Evolutionary conservation across 2,888 invertebrate genomes (phyloP).

Genomic region (Leptothorax acervorum): DNA sequence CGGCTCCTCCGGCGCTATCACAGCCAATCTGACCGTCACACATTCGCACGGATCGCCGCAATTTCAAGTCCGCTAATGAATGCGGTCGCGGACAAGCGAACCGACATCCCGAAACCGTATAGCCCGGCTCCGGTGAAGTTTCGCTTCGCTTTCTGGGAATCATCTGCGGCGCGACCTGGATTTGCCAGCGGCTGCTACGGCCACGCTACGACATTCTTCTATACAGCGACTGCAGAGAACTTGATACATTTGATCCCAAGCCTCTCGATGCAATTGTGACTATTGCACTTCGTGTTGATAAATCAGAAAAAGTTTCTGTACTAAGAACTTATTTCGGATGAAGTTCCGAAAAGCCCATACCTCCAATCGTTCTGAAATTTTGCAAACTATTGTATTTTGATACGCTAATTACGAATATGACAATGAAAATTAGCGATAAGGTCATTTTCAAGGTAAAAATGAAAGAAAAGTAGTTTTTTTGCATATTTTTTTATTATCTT

Average conservation of each 20-base stretch:
- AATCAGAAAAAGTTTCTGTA: not conserved
- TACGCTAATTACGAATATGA: no score
- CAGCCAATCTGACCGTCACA: slow-evolving; percentile 33
- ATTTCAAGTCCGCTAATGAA: slow-evolving; percentile 72
- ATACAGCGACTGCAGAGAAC: not conserved
- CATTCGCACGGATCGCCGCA: slow-evolving; percentile 58
- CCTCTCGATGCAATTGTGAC: not conserved
- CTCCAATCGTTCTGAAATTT: no score
- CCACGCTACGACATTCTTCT: slow-evolving; percentile 39
- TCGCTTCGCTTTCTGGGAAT: slow-evolving; percentile 43
- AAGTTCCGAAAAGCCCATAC: no score
- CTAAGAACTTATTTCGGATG: no score
- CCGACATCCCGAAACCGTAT: slow-evolving; percentile 1
- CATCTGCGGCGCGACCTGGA: slow-evolving; percentile 37
- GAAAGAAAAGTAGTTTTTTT: no score
- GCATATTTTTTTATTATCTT: no score
- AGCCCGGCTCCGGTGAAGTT: slow-evolving; percentile 9
- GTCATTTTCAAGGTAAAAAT: no score
- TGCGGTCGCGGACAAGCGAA: slow-evolving; percentile 54
- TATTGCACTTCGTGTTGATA: not conserved
- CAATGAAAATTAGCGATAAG: no score
- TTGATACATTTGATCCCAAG: slow-evolving; percentile 11
- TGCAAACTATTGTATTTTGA: no score
- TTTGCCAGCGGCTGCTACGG: slow-evolving; percentile 9
- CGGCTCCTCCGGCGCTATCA: slow-evolving; percentile 32